Evolutionary conservation across 2,888 invertebrate genomes (phyloP), one percentile per base, ranked within the genome.

Genomic region (Pemphredon lugubris): DNA sequence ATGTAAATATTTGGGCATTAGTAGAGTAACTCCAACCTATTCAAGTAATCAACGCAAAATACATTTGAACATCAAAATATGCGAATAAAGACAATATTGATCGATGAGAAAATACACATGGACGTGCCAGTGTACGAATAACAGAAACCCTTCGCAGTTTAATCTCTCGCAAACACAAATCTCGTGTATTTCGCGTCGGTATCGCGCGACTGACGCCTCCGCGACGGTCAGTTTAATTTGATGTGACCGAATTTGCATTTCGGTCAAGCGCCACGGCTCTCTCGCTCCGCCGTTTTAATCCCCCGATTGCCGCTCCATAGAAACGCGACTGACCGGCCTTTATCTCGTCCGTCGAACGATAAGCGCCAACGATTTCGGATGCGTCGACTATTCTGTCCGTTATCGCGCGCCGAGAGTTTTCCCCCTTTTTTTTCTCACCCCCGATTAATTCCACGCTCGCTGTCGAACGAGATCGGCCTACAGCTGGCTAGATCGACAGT

Each of bases 211-310:
- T 67, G 75, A 72, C 75, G 72, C 72, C 75, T 58, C 13, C 34
- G 37, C 42, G 54, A 51, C 54, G 61, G 51, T 59, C 30, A 60
- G 34, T 64, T 75, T 75, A 72, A 76, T 72, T 72, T 42, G 64
- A 75, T 58, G 67, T 34, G 68, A 60, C 54, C 60, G 68, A 76
- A 76, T 76, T 75, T 68, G 72, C 75, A 76, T 76, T 75, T 75
- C 67, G 54, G 55, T 32, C 53, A 32, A 70, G 59, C 4, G 4
- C 4, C 66, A 53, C 21, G 37, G 51, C 21, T 21, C 51, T 44
- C 40, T 40, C 47, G 48, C 50, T 48, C 42, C 40, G 34, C 26
- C 57, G 55, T 66, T 72, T 66, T 65, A 70, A 65, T 48, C 47
- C 44, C 57, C 44, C 47, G 60, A 73, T 58, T 45, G 47, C 54